phyloP scores from a whole-genome alignment of 2,797 vertebrate genomes.

The Rallus crepitans region DNA sequence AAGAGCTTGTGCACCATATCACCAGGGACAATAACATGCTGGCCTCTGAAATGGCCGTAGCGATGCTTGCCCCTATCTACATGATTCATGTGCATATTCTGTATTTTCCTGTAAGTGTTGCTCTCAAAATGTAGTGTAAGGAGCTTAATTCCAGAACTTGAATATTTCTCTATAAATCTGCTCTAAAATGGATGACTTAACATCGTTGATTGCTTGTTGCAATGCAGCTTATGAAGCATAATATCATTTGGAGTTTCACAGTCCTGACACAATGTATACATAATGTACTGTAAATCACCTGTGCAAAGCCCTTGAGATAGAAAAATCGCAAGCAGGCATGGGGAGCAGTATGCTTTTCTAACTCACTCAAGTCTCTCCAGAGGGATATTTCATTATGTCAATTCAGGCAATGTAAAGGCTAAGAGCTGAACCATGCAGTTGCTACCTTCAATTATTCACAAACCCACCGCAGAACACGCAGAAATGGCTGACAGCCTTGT shows the following conservation, averaged over 20 bases:
- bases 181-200: slow-evolving; percentile 28
- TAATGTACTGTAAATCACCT: slow-evolving; percentile 42
- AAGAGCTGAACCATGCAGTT: not conserved
- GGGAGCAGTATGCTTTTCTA: not conserved
- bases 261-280: not conserved
- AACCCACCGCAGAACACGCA: fast-evolving
- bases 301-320: not conserved
- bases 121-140: not conserved
- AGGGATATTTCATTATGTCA: slow-evolving; percentile 3
- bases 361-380: not conserved
- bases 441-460: slow-evolving; percentile 37
- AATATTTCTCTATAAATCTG: slow-evolving; percentile 10
- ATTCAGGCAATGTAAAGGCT: not conserved
- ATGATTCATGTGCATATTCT: not conserved
- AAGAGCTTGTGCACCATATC: not conserved
- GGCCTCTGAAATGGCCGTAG: not conserved
- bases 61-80: fast-evolving
- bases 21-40: not conserved
- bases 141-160: not conserved
- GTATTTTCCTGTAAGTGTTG: not conserved
- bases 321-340: not conserved
- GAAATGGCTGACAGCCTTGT: not conserved
- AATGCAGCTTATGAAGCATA: slow-evolving; percentile 32
- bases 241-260: not conserved
- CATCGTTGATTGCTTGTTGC: slow-evolving; percentile 32